These are phyloP conservation scores for Scomber japonicus DNA, from an alignment of 2,113 vertebrate genomes.

Conservation along the genomic window DNA sequence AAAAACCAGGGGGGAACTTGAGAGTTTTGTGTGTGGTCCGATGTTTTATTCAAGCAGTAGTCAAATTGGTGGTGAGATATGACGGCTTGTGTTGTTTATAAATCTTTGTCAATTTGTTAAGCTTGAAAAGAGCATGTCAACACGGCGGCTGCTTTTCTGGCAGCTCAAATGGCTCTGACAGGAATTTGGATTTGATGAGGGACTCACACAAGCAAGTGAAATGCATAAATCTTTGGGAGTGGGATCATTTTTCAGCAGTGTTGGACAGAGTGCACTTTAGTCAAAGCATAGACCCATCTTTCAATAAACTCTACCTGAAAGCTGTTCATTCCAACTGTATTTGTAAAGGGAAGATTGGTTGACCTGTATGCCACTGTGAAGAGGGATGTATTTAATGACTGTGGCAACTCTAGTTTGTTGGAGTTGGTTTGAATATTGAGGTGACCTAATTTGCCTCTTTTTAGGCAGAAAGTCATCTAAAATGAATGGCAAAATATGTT, in stretches of 20 bases:
- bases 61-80: slow-evolving; percentile 61
- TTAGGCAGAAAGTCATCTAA: too few species aligned
- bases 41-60: slow-evolving; percentile 75
- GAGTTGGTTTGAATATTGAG: too few species aligned
- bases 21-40: slow-evolving; percentile 57
- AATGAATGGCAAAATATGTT: too few species aligned
- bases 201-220: slow-evolving; percentile 30
- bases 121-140: slow-evolving; percentile 69
- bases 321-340: neutral
- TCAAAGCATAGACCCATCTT: neutral
- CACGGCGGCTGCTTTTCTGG: slow-evolving; percentile 38
- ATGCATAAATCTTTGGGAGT: slow-evolving; percentile 31
- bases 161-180: slow-evolving; percentile 48
- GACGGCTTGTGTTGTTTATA: slow-evolving; percentile 74
- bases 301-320: neutral
- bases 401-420: too few species aligned
- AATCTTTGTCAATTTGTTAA: slow-evolving; percentile 78
- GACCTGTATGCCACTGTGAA: too few species aligned
- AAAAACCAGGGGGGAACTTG: neutral
- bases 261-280: neutral
- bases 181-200: slow-evolving; percentile 44
- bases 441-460: too few species aligned
- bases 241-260: slow-evolving; percentile 2
- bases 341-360: too few species aligned
- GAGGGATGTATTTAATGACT: too few species aligned